Conservation (phyloP, 2,797 vertebrate species). For the Halcyon badia region DNA sequence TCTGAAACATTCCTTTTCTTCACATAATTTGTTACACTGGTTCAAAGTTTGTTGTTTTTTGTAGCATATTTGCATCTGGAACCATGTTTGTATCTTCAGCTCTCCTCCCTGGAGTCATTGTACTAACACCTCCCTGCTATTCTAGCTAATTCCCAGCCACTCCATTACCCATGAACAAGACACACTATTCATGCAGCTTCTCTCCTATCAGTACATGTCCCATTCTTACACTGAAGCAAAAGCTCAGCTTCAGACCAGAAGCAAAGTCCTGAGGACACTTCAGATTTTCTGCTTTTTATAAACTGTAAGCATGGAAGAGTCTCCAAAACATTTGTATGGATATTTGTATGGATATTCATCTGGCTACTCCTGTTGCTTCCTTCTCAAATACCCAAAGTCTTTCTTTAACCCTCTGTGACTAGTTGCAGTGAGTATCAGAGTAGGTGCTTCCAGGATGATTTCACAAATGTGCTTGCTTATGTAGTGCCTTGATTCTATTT, state of each 20-base stretch:
- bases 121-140: not conserved
- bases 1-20: not conserved
- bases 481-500: not conserved
- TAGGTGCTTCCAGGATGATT: not conserved
- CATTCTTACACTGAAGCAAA: not conserved
- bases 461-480: not conserved
- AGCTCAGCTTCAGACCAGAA: not conserved
- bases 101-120: not conserved
- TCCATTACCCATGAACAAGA: not conserved
- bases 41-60: not conserved
- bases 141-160: not conserved
- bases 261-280: not conserved
- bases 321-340: not conserved
- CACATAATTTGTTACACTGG: not conserved
- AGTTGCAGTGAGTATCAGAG: not conserved
- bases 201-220: not conserved
- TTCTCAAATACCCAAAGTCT: not conserved
- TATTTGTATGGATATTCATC: not conserved
- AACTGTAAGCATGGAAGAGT: not conserved
- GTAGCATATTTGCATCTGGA: not conserved
- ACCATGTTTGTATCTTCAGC: not conserved
- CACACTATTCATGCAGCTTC: not conserved
- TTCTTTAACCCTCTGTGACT: not conserved
- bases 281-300: not conserved
- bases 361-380: not conserved